Evolutionary conservation across 2,113 vertebrate genomes (phyloP), one percentile per base, ranked within the genome.

Genomic region (Alosa alosa): DNA sequence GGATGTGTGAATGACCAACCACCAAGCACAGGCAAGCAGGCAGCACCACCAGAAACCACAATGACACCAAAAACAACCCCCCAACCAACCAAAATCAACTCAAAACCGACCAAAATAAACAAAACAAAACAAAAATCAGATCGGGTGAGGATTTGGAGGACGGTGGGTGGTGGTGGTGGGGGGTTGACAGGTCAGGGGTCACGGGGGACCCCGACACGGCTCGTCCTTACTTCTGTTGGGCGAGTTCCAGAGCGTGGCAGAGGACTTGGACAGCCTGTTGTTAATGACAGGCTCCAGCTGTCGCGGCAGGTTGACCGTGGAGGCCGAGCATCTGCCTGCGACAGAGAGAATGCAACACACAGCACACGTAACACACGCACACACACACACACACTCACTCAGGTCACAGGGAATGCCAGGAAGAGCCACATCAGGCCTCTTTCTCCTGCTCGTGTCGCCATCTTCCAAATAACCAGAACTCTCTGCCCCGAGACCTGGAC

Each of bases 201-300:
- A 91, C 18, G 92, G 36, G 86, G 88, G 90, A 93, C 92, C 92
- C 44, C 90, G 93, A 93, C 88, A 89, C 89, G 88, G 91, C 84
- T 85, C 84, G 86, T 95, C 93, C 98, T 98, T 99, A 99, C 98
- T 99, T 99, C 97, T 98, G 97, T 95, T 97, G 95, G 98, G 98
- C 91, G 98, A 98, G 95, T 97, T 99, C 98, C 98, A 99, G 94
- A 99, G 97, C 88, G 98, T 99, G 94, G 97, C 97, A 4, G 98
- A 99, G 95, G 98, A 99, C 96, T 99, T 99, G 97, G 98, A 99
- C 95, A 99, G 97, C 91, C 98, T 96, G 95, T 99, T 99, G 97
- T 97, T 99, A 96, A 99, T 96, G 95, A 98, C 97, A 95, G 97
- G 97, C 94, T 99, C 98, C 97, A 99, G 97, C 88, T 99, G 98